Evolutionary conservation across 37 sponge, comb jelly and placozoan species (phyloP), one percentile per base, ranked within the genome.

Genomic region (Tethya wilhelma): DNA sequence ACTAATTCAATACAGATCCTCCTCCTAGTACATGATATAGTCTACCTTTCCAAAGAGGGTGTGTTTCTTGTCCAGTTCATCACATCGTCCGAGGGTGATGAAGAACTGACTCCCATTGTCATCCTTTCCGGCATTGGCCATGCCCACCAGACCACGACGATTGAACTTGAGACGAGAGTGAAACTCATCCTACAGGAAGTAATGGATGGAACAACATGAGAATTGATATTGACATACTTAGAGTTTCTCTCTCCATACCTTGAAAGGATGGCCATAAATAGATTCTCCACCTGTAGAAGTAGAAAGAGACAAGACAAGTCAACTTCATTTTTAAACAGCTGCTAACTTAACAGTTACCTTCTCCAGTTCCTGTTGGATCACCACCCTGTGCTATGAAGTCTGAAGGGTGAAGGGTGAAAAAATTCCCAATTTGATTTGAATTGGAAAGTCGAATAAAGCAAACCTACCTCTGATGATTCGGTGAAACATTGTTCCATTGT

Each of bases 291-390:
- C 97, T 87, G 71, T 25, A 65, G 23, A 55, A 68, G 39, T 14
- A 64, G 79, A 69, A 46, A n/a, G 45, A 83, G 57, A 22, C 23
- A 31, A 37, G 23, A 45, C 25, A 30, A 42, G 65, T 30, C 41
- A 53, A 38, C 56, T 26, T 43, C 4, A 64, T 29, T 3, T 42
- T n/a, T 67, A 56, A 45, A 17, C 55, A 19, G 17, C 55, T 49
- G 9, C 55, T 49, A 9, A 19, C 17, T 17, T 49, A 9, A 9
- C 55, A 58, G 33, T 22, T 39, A 93, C 94, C 96, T 84, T 93
- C 91, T 60, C 99, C 99, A n/a, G 99, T 96, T 4, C 94, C 96
- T 9, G 99, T 93, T 42, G 94, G 96, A 65, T 98, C 99, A 23
- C 99, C 99, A 31, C 90, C 88, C 77, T 96, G 97, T 23, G 85